These are phyloP conservation scores for Oreochromis mossambicus DNA, from an alignment of 2,797 vertebrate genomes.

Conservation along the genomic window DNA sequence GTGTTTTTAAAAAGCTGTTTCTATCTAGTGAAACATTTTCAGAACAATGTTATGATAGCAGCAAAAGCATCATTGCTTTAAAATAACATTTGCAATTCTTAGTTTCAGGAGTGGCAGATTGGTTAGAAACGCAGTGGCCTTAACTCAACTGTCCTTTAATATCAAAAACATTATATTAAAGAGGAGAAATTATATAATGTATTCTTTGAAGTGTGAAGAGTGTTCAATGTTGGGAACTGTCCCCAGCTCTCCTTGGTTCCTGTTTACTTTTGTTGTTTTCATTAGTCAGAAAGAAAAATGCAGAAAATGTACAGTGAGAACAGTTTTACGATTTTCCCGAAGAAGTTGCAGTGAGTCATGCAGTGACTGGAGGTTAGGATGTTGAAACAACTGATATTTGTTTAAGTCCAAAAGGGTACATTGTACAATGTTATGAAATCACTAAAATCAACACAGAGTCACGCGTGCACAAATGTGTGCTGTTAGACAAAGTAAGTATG, in stretches of 20 bases:
- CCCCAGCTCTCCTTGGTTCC: neutral
- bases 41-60: neutral
- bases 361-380: neutral
- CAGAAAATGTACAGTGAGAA: neutral
- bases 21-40: neutral
- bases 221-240: neutral
- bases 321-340: neutral
- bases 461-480: neutral
- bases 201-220: neutral
- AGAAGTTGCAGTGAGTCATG: neutral
- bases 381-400: neutral
- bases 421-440: neutral
- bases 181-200: neutral
- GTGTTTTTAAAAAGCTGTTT: neutral
- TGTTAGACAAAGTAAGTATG: neutral
- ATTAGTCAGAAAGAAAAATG: neutral
- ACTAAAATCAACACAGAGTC: neutral
- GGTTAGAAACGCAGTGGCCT: neutral
- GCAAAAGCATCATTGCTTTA: accelerated
- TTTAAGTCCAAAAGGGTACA: constrained; percentile 17
- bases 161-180: neutral
- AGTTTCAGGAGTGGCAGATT: neutral
- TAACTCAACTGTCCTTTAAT: neutral
- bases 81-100: neutral
- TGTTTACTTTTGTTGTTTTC: neutral